phyloP scores from a whole-genome alignment of 2,888 invertebrate genomes.

The Yponomeuta plumbellus region DNA sequence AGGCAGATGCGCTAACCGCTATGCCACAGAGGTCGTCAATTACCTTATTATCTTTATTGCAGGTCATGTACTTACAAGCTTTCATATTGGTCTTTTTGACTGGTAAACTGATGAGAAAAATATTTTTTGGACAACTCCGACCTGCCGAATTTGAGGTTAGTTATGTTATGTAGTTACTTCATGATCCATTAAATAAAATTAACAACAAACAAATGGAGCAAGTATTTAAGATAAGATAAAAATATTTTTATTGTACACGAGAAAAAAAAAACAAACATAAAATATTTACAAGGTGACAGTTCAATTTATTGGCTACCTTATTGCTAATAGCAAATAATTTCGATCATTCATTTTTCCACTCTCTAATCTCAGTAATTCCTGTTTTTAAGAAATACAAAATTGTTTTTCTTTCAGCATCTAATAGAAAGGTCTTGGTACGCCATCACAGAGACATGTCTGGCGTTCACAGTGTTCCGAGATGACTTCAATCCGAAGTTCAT shows the following conservation, averaged over 20 bases:
- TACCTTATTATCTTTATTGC: conserved; percentile 42
- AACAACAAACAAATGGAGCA: no score
- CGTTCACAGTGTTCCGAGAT: conserved; percentile 98
- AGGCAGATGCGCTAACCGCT: no score
- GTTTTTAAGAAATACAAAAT: not conserved
- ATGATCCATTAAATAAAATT: no score
- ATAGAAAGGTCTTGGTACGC: conserved; percentile 99
- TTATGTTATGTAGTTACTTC: not conserved
- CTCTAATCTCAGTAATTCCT: no score
- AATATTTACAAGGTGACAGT: no score
- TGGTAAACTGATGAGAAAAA: conserved; percentile 94
- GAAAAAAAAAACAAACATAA: no score
- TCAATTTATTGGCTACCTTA: no score
- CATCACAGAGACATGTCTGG: conserved; percentile 99
- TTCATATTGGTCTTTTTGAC: conserved; percentile 94
- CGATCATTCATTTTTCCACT: no score
- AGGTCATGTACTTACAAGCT: conserved; percentile 98
- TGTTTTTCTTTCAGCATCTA: conserved; percentile 84
- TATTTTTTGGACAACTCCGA: conserved; percentile 96
- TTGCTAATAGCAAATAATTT: no score
- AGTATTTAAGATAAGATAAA: no score
- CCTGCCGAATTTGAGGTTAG: conserved; percentile 97
- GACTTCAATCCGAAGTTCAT: conserved; percentile 99
- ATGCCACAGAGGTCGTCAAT: no score
- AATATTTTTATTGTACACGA: conserved; percentile 10